These are phyloP conservation scores for Podarcis siculus DNA, from an alignment of 2,797 vertebrate species.

Conservation along the genomic window DNA sequence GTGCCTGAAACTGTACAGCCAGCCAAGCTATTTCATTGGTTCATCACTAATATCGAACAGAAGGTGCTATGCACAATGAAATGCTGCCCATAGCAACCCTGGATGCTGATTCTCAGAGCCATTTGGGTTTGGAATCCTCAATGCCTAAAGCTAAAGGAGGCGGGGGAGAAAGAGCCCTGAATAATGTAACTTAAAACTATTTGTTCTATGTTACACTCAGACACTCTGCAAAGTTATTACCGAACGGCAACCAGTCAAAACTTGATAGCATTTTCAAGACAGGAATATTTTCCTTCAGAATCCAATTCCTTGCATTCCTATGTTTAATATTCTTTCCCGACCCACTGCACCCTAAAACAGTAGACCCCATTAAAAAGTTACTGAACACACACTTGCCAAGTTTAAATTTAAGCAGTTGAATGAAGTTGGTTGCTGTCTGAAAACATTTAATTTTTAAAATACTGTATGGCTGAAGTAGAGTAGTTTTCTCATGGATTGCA, in stretches of 20 bases:
- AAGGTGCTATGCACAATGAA: constrained; percentile 59
- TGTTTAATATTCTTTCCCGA: background rate
- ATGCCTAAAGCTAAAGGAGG: constrained; percentile 28
- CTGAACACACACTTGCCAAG: constrained; percentile 10
- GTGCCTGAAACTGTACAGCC: constrained; percentile 34
- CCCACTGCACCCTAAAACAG: background rate
- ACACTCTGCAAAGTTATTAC: constrained; percentile 54
- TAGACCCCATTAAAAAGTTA: constrained; percentile 21
- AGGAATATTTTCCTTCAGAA: constrained; percentile 40
- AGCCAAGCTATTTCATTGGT: constrained; percentile 60
- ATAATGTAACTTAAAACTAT: constrained; percentile 44
- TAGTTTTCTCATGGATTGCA: background rate
- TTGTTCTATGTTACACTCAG: constrained; percentile 62
- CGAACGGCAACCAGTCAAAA: constrained; percentile 36
- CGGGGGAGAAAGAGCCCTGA: constrained; percentile 18
- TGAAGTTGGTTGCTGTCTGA: constrained; percentile 19
- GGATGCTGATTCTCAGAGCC: background rate
- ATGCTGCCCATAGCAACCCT: constrained; percentile 40
- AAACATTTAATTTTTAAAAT: constrained; percentile 28
- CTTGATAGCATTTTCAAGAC: constrained; percentile 35
- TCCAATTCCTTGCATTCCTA: constrained; percentile 62
- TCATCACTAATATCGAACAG: constrained; percentile 54
- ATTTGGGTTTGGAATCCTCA: constrained; percentile 52
- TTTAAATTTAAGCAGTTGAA: constrained; percentile 43
- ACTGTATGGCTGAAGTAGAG: background rate